phyloP scores from a whole-genome alignment of 2,888 invertebrate genomes.

The Plusia festucae region DNA sequence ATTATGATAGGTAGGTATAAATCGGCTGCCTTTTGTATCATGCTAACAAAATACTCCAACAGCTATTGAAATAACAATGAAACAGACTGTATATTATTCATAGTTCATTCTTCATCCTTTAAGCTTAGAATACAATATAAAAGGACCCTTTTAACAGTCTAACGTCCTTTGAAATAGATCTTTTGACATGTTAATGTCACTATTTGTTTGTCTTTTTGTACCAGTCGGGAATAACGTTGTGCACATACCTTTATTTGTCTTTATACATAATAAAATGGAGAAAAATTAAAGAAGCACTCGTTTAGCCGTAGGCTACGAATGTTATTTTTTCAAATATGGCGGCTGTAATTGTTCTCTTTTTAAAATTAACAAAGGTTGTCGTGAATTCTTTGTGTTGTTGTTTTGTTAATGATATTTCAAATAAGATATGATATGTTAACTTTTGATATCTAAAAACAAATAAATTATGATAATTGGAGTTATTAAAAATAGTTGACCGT shows the following conservation, averaged over 20 bases:
- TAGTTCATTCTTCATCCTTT: not conserved
- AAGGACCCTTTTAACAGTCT: slow-evolving; percentile 9
- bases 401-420: too few relatives aligned
- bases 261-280: not conserved
- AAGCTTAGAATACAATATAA: slow-evolving; percentile 6
- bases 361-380: not conserved
- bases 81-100: not conserved
- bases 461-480: too few relatives aligned
- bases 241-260: slow-evolving; percentile 3
- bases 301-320: not conserved
- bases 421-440: too few relatives aligned
- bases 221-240: not conserved
- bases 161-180: slow-evolving; percentile 9
- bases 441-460: too few relatives aligned
- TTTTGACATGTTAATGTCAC: slow-evolving; percentile 9
- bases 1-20: too few relatives aligned
- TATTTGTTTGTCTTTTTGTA: slow-evolving; percentile 4
- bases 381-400: not conserved
- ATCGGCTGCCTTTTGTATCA: not conserved
- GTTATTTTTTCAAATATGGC: not conserved
- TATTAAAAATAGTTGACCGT: too few relatives aligned
- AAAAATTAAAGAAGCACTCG: not conserved
- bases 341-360: not conserved
- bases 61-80: slow-evolving; percentile 6
- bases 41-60: not conserved